A percentile compares a stretch with the other conserved stretches of the same genome.
Evolutionary conservation across 2,888 invertebrate genomes (phyloP).

Genomic region (Ganaspis brasiliensis): DNA sequence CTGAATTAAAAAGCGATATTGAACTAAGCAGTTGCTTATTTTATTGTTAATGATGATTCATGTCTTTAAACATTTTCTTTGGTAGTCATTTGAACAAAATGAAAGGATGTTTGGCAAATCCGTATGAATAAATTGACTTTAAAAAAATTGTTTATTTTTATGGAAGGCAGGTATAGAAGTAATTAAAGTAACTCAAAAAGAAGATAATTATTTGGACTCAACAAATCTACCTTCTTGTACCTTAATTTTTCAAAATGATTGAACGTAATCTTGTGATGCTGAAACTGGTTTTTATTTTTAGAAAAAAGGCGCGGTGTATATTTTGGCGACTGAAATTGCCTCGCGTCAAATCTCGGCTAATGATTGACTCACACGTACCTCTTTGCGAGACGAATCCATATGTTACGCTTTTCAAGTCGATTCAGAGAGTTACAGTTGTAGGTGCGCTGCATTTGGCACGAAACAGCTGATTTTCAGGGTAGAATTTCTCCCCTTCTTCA

Average conservation of each 20-base stretch:
- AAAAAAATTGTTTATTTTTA: too few relatives aligned
- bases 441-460: constrained; percentile 21
- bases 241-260: neutral
- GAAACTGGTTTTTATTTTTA: constrained; percentile 14
- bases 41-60: too few relatives aligned
- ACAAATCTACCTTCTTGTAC: too few relatives aligned
- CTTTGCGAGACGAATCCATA: constrained; percentile 42
- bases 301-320: constrained; percentile 9
- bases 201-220: too few relatives aligned
- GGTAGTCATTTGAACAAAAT: too few relatives aligned
- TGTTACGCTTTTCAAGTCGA: constrained; percentile 41
- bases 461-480: constrained; percentile 32
- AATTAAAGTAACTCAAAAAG: too few relatives aligned
- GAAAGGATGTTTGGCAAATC: too few relatives aligned
- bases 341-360: constrained; percentile 39
- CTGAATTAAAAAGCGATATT: too few relatives aligned
- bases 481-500: constrained; percentile 26
- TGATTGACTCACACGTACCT: constrained; percentile 34
- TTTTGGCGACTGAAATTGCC: constrained; percentile 11
- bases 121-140: too few relatives aligned
- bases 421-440: constrained; percentile 29
- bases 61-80: too few relatives aligned
- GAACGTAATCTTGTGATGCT: neutral
- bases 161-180: too few relatives aligned
- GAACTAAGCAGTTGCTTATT: too few relatives aligned